A percentile compares a stretch with the other conserved stretches of the same genome.
phyloP scores from a whole-genome alignment of 2,888 invertebrate genomes.

The Drosophila sordidapex region DNA sequence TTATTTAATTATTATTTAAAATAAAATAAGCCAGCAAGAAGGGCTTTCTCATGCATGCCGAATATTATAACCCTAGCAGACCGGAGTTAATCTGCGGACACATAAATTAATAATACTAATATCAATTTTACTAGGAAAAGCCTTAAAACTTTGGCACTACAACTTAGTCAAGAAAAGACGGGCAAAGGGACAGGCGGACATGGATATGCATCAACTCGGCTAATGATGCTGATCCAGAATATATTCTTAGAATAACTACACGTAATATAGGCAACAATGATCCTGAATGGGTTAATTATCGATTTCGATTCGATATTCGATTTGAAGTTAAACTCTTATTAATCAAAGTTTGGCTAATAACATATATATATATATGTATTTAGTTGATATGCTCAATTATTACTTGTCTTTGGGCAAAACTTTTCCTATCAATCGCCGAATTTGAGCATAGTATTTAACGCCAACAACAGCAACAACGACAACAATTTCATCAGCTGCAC shows the following conservation, averaged over 20 bases:
- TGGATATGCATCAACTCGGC: background rate
- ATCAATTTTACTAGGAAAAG: background rate
- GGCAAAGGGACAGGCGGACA: background rate
- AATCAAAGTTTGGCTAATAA: background rate
- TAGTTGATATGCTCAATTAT: background rate
- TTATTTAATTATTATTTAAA: background rate
- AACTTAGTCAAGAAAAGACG: background rate
- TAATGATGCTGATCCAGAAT: background rate
- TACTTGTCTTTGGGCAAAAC: slow-evolving; percentile 16
- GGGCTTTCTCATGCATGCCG: background rate
- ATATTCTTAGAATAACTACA: background rate
- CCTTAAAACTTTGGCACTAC: background rate
- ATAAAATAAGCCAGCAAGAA: background rate
- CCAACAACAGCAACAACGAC: slow-evolving; percentile 4
- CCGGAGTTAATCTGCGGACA: background rate
- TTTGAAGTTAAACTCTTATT: background rate
- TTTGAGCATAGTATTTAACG: slow-evolving; percentile 36
- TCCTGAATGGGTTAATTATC: background rate
- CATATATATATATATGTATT: background rate
- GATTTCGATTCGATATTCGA: background rate
- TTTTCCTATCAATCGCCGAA: slow-evolving; percentile 9
- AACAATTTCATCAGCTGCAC: slow-evolving; percentile 41
- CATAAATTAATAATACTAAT: background rate
- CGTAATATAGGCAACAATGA: background rate
- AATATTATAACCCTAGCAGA: background rate